Evolutionary conservation across 2,113 vertebrate species (phyloP).

Genomic region (Festucalex cinctus): DNA sequence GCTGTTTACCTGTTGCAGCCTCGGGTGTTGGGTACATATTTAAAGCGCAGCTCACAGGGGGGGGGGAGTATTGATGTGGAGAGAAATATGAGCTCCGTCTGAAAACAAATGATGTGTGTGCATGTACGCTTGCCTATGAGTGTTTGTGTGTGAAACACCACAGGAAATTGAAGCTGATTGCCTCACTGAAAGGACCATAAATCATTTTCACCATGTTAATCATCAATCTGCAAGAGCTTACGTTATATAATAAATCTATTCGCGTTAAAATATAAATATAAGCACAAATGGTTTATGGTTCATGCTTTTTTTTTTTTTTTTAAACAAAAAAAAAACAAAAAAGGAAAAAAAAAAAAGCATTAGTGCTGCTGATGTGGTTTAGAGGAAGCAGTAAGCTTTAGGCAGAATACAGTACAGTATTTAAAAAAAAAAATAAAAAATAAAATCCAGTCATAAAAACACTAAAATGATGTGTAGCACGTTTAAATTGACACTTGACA

Average conservation of each 20-base stretch:
- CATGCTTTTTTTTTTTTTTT: conserved; percentile 29
- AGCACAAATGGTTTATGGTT: conserved; percentile 43
- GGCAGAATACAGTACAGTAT: conserved; percentile 1
- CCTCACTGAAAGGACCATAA: conserved; percentile 62
- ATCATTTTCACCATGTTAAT: conserved; percentile 58
- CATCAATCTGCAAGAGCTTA: conserved; percentile 56
- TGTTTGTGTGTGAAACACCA: conserved; percentile 38
- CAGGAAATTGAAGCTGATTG: conserved; percentile 64
- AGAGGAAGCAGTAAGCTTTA: no score
- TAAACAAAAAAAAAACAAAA: no score
- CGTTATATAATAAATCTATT: conserved; percentile 56
- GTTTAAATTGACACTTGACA: no score
- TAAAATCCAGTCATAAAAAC: no score
- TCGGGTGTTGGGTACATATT: conserved; percentile 41
- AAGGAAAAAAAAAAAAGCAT: no score
- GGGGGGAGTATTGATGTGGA: conserved; percentile 20
- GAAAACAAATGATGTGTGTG: conserved; percentile 9
- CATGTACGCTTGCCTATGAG: conserved; percentile 8
- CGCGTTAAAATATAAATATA: conserved; percentile 47
- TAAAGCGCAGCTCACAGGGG: conserved; percentile 31
- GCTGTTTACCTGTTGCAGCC: conserved; percentile 34
- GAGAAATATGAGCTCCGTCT: conserved; percentile 23
- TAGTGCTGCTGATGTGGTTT: no score
- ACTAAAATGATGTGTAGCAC: no score
- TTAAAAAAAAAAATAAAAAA: no score